Evolutionary conservation across 2,113 vertebrate species (phyloP), one percentile per base, ranked within the genome.

Genomic region (Cephalopterus ornatus): DNA sequence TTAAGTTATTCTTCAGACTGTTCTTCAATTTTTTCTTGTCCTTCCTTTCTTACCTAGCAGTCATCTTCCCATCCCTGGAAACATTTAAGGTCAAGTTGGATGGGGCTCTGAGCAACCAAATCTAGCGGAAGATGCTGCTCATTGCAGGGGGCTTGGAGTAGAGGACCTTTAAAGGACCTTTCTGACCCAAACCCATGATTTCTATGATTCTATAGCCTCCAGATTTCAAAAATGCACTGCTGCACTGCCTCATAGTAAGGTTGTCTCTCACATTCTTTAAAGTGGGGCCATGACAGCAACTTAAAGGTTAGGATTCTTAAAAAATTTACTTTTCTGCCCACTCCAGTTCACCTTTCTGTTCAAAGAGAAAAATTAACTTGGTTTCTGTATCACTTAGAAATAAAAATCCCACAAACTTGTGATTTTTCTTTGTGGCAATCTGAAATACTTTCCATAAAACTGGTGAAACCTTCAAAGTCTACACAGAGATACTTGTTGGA

Each of bases 221-320:
- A 59, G 10, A 67, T 55, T 82, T 42, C 42, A 65, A 73, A 93
- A 89, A 30, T 24, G 33, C 33, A 27, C 30, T 71, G 24, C 32
- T 55, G 37, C 58, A 17, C 58, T 78, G 55, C 32, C 27, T 42
- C 28, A 52, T 7, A 73, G 39, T 16, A 73, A 70, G 49, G 42
- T 84, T 89, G 56, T 74, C 78, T 28, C n/a, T 47, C 46, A 23
- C 42, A 10, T 27, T 91, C 72, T 82, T 95, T 55, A 87, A 86
- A 85, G 44, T 63, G 18, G 93, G 50, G 55, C 55, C 72, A 75
- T n/a, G 37, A 89, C 32, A 96, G 75, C 35, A 91, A 84, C 74
- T 91, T 92, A 66, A 35, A 89, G 80, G 74, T 80, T 65, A 42
- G 15, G 50, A 52, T 85, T 92, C 87, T 92, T 93, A 90, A 92